Evolutionary conservation across 2,113 vertebrate genomes (phyloP).

Genomic region (Origma solitaria): DNA sequence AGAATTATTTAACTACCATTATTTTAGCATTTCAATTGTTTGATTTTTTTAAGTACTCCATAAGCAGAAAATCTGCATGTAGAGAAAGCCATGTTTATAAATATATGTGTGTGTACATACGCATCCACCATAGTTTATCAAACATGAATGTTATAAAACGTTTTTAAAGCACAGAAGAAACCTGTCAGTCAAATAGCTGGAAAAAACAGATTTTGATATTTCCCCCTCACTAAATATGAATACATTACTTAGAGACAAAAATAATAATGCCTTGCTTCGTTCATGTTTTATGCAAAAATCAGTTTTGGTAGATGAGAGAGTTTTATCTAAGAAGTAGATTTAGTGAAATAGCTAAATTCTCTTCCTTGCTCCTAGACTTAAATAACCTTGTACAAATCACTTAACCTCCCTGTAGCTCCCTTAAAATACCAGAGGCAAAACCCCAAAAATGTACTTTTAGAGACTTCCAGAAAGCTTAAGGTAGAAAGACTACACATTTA

Average conservation of each 20-base stretch:
- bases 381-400: not conserved
- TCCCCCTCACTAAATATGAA: not conserved
- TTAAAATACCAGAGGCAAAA: not conserved
- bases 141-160: conserved; percentile 18
- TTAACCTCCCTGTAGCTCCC: not conserved
- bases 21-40: not conserved
- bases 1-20: not conserved
- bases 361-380: not conserved
- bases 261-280: not conserved
- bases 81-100: not conserved
- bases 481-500: not conserved
- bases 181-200: conserved; percentile 33
- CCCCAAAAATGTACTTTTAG: not conserved
- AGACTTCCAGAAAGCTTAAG: not conserved
- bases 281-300: conserved; percentile 45
- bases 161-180: conserved; percentile 38
- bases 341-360: not conserved
- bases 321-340: not conserved
- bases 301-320: not conserved
- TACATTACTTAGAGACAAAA: conserved; percentile 35
- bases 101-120: not conserved
- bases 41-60: not conserved
- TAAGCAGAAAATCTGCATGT: not conserved
- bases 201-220: conserved; percentile 33
- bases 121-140: not conserved